Evolutionary conservation across 2,797 vertebrate genomes (phyloP).

Genomic region (Luscinia megarhynchos): DNA sequence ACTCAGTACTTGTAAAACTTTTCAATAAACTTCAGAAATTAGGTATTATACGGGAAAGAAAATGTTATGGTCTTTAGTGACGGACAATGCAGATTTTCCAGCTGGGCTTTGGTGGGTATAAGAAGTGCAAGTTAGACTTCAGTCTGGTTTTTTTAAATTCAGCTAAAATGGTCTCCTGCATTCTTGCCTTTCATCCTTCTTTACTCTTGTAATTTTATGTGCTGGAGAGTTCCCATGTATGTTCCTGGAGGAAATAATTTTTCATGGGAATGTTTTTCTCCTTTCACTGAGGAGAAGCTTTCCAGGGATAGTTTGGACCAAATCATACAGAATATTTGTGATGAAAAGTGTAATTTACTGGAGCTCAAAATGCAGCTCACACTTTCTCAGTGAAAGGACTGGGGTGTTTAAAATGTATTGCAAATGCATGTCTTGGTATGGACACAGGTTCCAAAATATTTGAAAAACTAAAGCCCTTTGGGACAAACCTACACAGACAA

Average conservation of each 20-base stretch:
- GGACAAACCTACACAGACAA: background rate
- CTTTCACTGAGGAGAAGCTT: background rate
- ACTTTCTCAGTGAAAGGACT: background rate
- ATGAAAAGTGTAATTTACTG: slow-evolving; percentile 30
- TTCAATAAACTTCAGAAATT: background rate
- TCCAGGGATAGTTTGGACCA: slow-evolving; percentile 39
- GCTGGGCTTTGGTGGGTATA: background rate
- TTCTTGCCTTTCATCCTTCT: background rate
- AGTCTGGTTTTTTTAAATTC: background rate
- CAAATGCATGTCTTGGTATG: background rate
- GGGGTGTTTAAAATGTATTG: background rate
- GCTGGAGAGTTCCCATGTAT: slow-evolving; percentile 19
- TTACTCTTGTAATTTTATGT: background rate
- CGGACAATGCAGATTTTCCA: background rate
- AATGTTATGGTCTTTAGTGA: background rate
- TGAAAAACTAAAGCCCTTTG: background rate
- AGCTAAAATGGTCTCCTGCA: background rate
- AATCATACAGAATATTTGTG: slow-evolving; percentile 9
- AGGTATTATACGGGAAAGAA: background rate
- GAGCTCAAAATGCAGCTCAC: background rate
- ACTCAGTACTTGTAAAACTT: background rate
- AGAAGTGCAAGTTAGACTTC: background rate
- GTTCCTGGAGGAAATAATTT: slow-evolving; percentile 51
- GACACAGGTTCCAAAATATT: background rate
- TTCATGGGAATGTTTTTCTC: slow-evolving; percentile 32